phyloP scores from a whole-genome alignment of 2,888 invertebrate species.

The Adelphocoris suturalis region DNA sequence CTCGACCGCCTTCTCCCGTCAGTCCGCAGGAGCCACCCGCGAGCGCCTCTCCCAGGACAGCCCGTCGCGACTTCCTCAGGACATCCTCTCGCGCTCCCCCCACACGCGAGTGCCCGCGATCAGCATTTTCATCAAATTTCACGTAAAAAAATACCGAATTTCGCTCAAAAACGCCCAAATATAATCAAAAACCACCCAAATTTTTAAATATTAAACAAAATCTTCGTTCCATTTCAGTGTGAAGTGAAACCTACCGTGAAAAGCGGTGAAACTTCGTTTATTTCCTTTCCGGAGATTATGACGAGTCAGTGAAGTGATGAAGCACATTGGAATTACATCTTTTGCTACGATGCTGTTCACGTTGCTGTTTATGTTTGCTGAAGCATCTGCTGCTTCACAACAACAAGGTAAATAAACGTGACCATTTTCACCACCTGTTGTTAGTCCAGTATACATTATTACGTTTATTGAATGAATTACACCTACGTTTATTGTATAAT shows the following conservation, averaged over 20 bases:
- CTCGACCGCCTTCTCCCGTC: neutral
- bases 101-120: neutral
- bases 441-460: no score
- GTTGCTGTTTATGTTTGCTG: neutral
- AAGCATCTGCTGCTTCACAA: constrained; percentile 34
- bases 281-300: neutral
- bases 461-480: no score
- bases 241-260: neutral
- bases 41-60: neutral
- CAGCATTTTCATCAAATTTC: neutral
- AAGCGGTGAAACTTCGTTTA: neutral
- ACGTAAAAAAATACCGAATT: neutral
- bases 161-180: neutral
- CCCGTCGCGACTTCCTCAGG: neutral
- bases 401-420: constrained; percentile 30
- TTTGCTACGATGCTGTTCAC: neutral
- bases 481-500: no score
- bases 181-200: no score
- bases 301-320: constrained; percentile 33
- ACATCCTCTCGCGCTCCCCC: neutral
- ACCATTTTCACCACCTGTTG: no score
- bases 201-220: no score
- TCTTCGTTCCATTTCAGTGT: neutral
- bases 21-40: constrained; percentile 44
- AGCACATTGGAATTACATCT: neutral